A percentile compares a stretch with the other conserved stretches of the same genome.
These are phyloP conservation scores for Entelurus aequoreus DNA, from an alignment of 2,113 vertebrate species.

Conservation along the genomic window DNA sequence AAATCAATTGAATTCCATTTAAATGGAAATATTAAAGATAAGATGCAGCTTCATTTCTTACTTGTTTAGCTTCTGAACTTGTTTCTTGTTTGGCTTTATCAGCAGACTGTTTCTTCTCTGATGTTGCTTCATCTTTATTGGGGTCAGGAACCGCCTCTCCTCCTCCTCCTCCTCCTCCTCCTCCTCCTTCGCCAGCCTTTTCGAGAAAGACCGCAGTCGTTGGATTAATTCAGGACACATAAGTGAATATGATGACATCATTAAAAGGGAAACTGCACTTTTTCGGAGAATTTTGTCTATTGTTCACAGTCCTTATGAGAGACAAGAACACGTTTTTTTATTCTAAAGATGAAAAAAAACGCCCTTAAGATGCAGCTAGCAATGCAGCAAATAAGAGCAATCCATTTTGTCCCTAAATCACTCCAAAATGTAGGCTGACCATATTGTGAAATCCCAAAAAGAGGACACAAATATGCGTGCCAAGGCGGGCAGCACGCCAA, in stretches of 20 bases:
- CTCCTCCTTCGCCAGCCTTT: not conserved
- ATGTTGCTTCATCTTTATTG: not conserved
- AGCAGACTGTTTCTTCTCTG: conserved; percentile 26
- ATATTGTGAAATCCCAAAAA: too few relatives aligned
- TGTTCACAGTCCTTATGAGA: too few relatives aligned
- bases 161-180: not conserved
- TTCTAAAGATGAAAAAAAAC: too few relatives aligned
- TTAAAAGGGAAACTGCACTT: not conserved
- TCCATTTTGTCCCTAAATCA: too few relatives aligned
- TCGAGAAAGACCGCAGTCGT: not conserved
- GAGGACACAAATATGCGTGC: too few relatives aligned
- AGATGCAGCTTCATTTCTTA: conserved; percentile 9
- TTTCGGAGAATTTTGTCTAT: too few relatives aligned
- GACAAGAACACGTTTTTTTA: too few relatives aligned
- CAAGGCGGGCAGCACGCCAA: too few relatives aligned
- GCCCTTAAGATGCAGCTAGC: too few relatives aligned
- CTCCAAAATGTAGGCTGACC: too few relatives aligned
- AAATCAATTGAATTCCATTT: too few relatives aligned
- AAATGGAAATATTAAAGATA: not conserved
- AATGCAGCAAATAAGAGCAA: too few relatives aligned
- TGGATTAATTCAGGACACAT: not conserved
- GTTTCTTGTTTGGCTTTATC: conserved; percentile 32
- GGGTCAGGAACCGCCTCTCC: conserved; percentile 30
- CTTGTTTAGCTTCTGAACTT: conserved; percentile 41
- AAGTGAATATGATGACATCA: not conserved